A percentile compares a stretch with the other conserved stretches of the same genome.
Evolutionary conservation across 2,113 vertebrate genomes (phyloP).

Genomic region (Notechis scutatus): DNA sequence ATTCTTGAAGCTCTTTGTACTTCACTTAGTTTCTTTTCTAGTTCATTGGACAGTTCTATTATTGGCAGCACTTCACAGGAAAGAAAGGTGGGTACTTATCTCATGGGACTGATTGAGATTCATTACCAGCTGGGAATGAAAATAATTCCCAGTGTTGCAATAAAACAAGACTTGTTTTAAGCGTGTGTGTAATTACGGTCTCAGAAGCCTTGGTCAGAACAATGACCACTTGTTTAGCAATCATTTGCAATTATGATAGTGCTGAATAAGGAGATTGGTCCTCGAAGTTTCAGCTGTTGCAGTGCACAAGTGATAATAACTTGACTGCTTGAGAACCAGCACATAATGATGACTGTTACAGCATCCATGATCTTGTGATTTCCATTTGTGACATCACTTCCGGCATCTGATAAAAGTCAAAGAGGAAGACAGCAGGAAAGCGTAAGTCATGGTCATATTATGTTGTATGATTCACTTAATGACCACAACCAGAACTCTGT

Average conservation of each 20-base stretch:
- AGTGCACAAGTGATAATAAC: background rate
- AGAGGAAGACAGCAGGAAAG: background rate
- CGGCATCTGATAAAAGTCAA: background rate
- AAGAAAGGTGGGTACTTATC: no score
- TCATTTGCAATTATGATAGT: background rate
- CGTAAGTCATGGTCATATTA: background rate
- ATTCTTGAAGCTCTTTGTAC: no score
- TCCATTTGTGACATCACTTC: background rate
- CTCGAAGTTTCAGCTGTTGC: background rate
- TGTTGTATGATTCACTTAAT: background rate
- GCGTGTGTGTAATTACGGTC: no score
- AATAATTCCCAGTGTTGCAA: no score
- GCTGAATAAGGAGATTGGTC: background rate
- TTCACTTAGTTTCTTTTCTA: no score
- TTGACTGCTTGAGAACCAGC: background rate
- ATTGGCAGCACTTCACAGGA: no score
- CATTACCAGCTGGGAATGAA: no score
- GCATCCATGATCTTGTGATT: background rate
- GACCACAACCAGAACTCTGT: background rate
- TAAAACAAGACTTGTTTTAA: no score
- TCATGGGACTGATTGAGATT: no score
- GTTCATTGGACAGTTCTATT: no score
- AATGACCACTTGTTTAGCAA: background rate
- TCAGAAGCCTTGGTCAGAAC: no score
- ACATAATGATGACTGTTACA: background rate